These are phyloP conservation scores for Arnoldichthys spilopterus DNA, from an alignment of 2,797 vertebrate genomes.

Conservation along the genomic window DNA sequence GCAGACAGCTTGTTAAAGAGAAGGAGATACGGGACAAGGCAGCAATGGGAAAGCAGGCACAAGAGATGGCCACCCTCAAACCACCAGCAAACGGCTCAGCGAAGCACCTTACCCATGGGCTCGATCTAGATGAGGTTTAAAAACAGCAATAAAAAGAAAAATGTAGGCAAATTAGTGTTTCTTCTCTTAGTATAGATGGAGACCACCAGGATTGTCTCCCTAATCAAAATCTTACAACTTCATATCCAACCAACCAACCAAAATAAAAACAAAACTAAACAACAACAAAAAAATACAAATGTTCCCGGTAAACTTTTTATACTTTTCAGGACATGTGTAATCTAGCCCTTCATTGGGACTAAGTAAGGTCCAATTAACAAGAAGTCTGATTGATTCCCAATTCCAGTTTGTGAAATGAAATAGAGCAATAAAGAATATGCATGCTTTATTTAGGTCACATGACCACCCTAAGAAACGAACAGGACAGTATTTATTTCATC, in stretches of 20 bases:
- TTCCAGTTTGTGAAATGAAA: not conserved
- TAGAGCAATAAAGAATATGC: not conserved
- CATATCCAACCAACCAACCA: no score
- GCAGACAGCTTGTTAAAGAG: slow-evolving; percentile 67
- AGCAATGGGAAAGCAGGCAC: slow-evolving; percentile 47
- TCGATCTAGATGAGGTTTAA: slow-evolving; percentile 29
- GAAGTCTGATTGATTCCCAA: not conserved
- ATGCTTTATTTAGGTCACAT: slow-evolving; percentile 1
- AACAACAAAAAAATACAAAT: not conserved
- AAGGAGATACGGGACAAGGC: slow-evolving; percentile 47
- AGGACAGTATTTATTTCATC: slow-evolving; percentile 10
- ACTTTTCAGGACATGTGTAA: not conserved
- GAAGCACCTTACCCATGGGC: slow-evolving; percentile 44
- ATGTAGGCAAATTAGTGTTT: not conserved
- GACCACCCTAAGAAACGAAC: not conserved
- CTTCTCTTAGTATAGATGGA: not conserved
- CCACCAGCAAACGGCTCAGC: slow-evolving; percentile 38
- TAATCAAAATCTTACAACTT: not conserved
- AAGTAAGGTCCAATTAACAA: slow-evolving; percentile 21
- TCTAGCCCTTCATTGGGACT: not conserved
- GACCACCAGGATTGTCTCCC: not conserved
- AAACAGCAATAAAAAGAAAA: not conserved
- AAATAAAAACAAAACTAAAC: not conserved
- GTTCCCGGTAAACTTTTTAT: not conserved
- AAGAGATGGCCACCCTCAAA: slow-evolving; percentile 42